phyloP scores from a whole-genome alignment of 2,888 invertebrate species.

The Eilema sororculum region DNA sequence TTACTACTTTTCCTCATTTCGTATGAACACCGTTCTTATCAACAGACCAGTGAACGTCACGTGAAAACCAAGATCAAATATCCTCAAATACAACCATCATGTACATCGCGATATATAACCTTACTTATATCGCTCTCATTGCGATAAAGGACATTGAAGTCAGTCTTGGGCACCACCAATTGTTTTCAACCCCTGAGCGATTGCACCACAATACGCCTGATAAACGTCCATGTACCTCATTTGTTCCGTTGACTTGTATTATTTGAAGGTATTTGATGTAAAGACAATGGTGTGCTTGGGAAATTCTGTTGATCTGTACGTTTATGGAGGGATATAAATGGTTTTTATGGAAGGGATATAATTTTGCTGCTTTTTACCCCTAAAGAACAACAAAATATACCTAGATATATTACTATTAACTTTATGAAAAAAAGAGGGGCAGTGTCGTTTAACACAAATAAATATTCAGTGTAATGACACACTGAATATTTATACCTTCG shows the following conservation, averaged over 20 bases:
- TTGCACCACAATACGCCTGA: slow-evolving; percentile 76
- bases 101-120: slow-evolving; percentile 67
- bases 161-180: slow-evolving; percentile 58
- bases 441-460: too few relatives aligned
- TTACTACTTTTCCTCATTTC: too few relatives aligned
- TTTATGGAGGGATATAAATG: too few relatives aligned
- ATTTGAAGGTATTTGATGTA: slow-evolving; percentile 34
- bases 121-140: slow-evolving; percentile 77
- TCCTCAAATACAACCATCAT: too few relatives aligned
- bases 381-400: too few relatives aligned
- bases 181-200: slow-evolving; percentile 77
- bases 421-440: too few relatives aligned
- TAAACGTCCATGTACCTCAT: slow-evolving; percentile 62
- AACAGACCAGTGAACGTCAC: too few relatives aligned
- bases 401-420: too few relatives aligned
- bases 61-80: too few relatives aligned
- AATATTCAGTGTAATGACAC: too few relatives aligned
- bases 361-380: not conserved
- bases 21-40: not conserved
- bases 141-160: slow-evolving; percentile 72
- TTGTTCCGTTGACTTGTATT: slow-evolving; percentile 46
- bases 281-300: slow-evolving; percentile 45
- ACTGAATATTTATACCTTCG: too few relatives aligned
- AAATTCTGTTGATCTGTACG: slow-evolving; percentile 1
- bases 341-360: not conserved